Evolutionary conservation across 2,797 vertebrate genomes (phyloP).

Genomic region (Microctenopoma steveboyesi): DNA sequence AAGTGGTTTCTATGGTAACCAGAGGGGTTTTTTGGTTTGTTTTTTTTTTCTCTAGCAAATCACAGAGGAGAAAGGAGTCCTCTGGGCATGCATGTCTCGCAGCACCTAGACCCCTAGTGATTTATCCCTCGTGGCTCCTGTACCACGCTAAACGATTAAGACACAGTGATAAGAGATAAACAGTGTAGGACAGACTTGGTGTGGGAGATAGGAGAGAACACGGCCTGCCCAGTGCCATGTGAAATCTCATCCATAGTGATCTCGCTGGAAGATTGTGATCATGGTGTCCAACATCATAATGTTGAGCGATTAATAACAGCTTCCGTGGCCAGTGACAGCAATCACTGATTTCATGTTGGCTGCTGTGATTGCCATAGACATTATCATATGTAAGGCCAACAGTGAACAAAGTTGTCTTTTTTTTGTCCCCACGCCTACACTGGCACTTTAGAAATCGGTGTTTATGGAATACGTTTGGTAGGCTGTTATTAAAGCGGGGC

Average conservation of each 20-base stretch:
- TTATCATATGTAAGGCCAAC: slow-evolving; percentile 29
- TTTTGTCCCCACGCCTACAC: slow-evolving; percentile 42
- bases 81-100: slow-evolving; percentile 52
- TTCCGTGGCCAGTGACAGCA: slow-evolving; percentile 26
- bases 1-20: slow-evolving; percentile 73
- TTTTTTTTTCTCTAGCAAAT: slow-evolving; percentile 43
- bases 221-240: slow-evolving; percentile 27
- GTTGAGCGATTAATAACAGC: slow-evolving; percentile 47
- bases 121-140: slow-evolving; percentile 58
- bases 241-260: slow-evolving; percentile 24
- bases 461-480: slow-evolving; percentile 34
- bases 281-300: slow-evolving; percentile 37
- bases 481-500: slow-evolving; percentile 33
- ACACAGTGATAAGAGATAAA: slow-evolving; percentile 60
- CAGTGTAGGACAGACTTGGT: slow-evolving; percentile 28
- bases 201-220: slow-evolving; percentile 30
- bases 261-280: slow-evolving; percentile 16
- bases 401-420: slow-evolving; percentile 30
- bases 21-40: not conserved
- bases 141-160: slow-evolving; percentile 60
- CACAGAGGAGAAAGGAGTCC: slow-evolving; percentile 46
- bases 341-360: slow-evolving; percentile 24
- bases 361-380: slow-evolving; percentile 28
- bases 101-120: slow-evolving; percentile 58
- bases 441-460: slow-evolving; percentile 45